Percentiles rank a stretch among this genome's conserved stretches.
Conservation (phyloP, 2,797 vertebrate genomes). For the Phaenicophaeus curvirostris region DNA sequence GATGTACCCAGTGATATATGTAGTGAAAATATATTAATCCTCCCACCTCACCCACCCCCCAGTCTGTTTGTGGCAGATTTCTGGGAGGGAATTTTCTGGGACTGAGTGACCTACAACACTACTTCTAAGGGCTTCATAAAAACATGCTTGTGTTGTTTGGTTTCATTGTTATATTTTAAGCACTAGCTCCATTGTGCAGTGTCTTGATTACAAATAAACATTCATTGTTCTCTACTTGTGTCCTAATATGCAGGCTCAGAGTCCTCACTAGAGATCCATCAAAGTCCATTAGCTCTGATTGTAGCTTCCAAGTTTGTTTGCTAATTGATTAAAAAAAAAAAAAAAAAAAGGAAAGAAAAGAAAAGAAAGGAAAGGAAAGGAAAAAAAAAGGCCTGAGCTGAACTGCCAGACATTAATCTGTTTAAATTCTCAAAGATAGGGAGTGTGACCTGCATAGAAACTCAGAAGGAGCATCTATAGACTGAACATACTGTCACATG, state of each 20-base stretch:
- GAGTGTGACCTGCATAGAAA: conserved; percentile 14
- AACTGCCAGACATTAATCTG: conserved; percentile 43
- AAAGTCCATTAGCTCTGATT: background rate
- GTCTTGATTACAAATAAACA: background rate
- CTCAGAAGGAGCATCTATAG: conserved; percentile 53
- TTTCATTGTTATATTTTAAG: background rate
- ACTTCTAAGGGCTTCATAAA: background rate
- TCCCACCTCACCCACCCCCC: background rate
- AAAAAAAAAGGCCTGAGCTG: background rate
- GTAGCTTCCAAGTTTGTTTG: background rate
- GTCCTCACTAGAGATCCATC: background rate
- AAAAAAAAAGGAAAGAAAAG: background rate
- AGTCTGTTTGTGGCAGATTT: background rate
- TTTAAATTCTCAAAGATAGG: conserved; percentile 22
- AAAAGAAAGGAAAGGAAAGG: background rate
- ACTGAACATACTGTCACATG: conserved; percentile 40
- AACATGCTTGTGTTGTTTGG: background rate
- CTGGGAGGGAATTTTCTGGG: background rate
- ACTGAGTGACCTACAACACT: background rate
- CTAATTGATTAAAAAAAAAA: background rate
- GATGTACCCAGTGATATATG: background rate
- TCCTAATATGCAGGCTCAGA: background rate
- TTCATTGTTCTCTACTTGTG: background rate
- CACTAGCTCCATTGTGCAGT: background rate
- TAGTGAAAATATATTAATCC: background rate